Percentiles rank a stretch among this genome's conserved stretches.
Evolutionary conservation across 2,113 vertebrate genomes (phyloP).

Genomic region (Procavia capensis): DNA sequence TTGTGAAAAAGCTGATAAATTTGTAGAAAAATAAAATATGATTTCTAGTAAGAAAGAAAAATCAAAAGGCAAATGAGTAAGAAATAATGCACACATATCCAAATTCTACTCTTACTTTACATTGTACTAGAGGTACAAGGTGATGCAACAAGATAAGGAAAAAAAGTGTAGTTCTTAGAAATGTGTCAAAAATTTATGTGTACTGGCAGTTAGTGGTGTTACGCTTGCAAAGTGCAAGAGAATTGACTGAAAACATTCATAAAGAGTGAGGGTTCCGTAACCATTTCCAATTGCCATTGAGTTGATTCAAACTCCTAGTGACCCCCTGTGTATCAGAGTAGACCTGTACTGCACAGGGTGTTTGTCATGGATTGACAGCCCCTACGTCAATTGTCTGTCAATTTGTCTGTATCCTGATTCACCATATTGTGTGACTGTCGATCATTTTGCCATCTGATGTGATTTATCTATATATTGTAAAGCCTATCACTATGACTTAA

Average conservation of each 20-base stretch:
- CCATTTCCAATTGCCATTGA: not conserved
- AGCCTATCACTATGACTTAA: no score
- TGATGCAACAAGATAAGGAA: not conserved
- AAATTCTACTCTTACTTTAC: not conserved
- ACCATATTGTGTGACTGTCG: no score
- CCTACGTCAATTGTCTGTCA: no score
- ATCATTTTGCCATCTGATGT: no score
- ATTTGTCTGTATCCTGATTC: no score
- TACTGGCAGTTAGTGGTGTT: not conserved
- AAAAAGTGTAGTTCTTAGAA: not conserved
- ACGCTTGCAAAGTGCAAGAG: not conserved
- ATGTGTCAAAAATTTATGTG: not conserved
- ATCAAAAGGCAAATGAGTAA: not conserved
- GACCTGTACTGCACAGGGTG: not conserved
- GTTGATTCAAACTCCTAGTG: not conserved
- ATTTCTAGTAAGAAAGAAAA: not conserved
- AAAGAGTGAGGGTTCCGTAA: not conserved
- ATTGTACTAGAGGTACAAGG: not conserved
- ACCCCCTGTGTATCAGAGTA: not conserved
- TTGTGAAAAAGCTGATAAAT: not conserved
- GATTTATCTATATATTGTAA: no score
- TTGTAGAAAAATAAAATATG: not conserved
- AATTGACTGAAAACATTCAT: not conserved
- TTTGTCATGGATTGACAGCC: no score
- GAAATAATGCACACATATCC: not conserved